Percentiles rank a stretch among this genome's conserved stretches.
These are phyloP conservation scores for Lordiphosa andalusiaca DNA, from an alignment of 2,888 invertebrate species.

Conservation along the genomic window DNA sequence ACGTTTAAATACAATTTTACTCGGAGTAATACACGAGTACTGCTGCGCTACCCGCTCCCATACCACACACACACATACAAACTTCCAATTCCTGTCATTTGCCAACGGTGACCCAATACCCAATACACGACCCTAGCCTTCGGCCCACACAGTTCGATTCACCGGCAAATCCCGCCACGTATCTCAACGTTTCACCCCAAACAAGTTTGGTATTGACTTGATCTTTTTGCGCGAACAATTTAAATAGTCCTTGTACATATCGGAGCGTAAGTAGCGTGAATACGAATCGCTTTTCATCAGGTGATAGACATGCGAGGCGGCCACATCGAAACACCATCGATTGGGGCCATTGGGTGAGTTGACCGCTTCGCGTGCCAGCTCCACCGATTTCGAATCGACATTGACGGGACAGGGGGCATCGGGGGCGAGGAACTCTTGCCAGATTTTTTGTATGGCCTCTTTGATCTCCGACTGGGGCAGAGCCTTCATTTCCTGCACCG, in stretches of 20 bases:
- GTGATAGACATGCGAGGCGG: slow-evolving; percentile 99
- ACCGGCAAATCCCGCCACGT: not conserved
- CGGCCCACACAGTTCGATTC: not conserved
- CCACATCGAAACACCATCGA: slow-evolving; percentile 97
- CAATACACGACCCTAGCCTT: no score
- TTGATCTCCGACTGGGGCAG: slow-evolving; percentile 92
- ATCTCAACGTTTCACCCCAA: slow-evolving; percentile 80
- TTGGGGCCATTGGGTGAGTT: slow-evolving; percentile 85
- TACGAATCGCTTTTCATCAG: slow-evolving; percentile 99
- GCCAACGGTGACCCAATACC: no score
- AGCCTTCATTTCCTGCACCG: slow-evolving; percentile 94
- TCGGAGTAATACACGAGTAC: no score
- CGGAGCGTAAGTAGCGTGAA: slow-evolving; percentile 97
- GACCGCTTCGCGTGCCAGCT: slow-evolving; percentile 90
- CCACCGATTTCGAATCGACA: slow-evolving; percentile 95
- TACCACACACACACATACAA: slow-evolving; percentile 7
- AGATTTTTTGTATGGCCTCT: slow-evolving; percentile 90
- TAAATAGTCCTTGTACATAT: slow-evolving; percentile 98
- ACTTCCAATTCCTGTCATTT: not conserved
- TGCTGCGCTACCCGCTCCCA: not conserved
- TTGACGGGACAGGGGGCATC: slow-evolving; percentile 98
- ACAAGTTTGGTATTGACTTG: slow-evolving; percentile 81
- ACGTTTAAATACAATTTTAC: slow-evolving; percentile 9
- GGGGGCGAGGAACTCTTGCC: slow-evolving; percentile 95
- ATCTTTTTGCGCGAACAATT: slow-evolving; percentile 99